Conservation (phyloP, 1,140 invertebrate species). For the Drosophila pandora region DNA sequence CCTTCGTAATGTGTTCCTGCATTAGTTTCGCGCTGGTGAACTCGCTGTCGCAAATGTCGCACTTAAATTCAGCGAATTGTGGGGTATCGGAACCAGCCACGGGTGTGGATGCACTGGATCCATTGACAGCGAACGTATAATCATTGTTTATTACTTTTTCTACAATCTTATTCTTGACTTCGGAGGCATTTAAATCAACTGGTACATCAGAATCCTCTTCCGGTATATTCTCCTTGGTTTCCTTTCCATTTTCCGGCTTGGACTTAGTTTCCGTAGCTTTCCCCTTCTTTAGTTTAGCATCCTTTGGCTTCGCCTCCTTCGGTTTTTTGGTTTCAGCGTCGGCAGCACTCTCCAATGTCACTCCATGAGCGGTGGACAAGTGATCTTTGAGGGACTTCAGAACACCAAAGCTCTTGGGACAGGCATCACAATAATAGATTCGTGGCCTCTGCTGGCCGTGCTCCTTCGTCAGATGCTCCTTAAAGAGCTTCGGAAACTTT, state of each 20-base stretch:
- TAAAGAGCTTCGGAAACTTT: background rate
- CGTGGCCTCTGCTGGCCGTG: slow-evolving; percentile 53
- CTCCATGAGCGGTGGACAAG: slow-evolving; percentile 5
- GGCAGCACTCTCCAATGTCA: background rate
- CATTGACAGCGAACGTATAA: slow-evolving; percentile 45
- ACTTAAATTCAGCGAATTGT: background rate
- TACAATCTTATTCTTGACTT: background rate
- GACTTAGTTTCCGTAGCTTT: background rate
- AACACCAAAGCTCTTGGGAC: slow-evolving; percentile 44
- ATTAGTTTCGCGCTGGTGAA: slow-evolving; percentile 5
- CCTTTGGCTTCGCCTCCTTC: background rate
- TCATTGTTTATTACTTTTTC: slow-evolving; percentile 17
- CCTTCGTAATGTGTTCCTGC: slow-evolving; percentile 21
- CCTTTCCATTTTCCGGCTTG: background rate
- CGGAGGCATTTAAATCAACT: slow-evolving; percentile 31
- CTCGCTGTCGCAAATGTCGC: slow-evolving; percentile 10
- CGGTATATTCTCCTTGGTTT: background rate
- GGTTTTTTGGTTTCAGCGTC: background rate
- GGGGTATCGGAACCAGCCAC: background rate
- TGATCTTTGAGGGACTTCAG: slow-evolving; percentile 28
- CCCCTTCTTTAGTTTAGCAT: background rate
- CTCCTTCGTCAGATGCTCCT: slow-evolving; percentile 22
- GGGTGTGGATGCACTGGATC: slow-evolving; percentile 55
- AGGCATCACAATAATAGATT: slow-evolving; percentile 34
- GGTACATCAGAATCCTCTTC: background rate